Evolutionary conservation across 1,140 invertebrate species (phyloP), one percentile per base, ranked within the genome.

Genomic region (Neelides sp.): DNA sequence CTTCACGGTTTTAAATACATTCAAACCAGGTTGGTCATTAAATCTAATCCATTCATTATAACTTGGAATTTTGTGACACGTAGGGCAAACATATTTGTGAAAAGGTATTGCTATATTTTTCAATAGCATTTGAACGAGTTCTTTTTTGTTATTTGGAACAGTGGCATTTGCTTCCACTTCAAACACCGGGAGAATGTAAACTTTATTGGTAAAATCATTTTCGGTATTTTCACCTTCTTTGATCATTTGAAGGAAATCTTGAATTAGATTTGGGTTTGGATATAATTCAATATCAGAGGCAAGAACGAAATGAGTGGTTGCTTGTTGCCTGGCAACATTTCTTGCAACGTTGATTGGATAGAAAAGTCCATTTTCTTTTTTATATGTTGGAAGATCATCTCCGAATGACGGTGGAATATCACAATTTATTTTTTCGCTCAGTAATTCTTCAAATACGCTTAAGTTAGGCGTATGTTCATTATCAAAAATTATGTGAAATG

Each of bases 271-370:
- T 26, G 44, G 34, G 39, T 24, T 61, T 2, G 66, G 66, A 42
- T 65, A 66, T n/a, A 67, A 54, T 51, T 67, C 65, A 32, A 67
- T 59, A 53, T 67, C 66, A 13, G 63, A 64, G 5, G 62, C 66
- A 59, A 72, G 54, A 58, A 74, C 61, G 63, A 66, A 64, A 60
- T 68, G 48, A 63, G 71, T 66, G 46, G 63, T 45, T 58, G 69
- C 54, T 12, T 49, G 50, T 27, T 59, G 24, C 17, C 66, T 46
- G 8, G 66, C 66, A 1, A 67, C 43, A 50, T 67, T 67, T n/a
- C 66, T 50, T 8, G 41, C 64, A 0, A 84, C 78, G 59, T 86
- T 85, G 52, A 86, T 79, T 0, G 82, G 82, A 68, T 85, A 86
- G 13, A 73, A 68, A 59, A 82, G 68, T 22, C 65, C 65, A 23